Conservation (phyloP, 2,113 vertebrate species). For the Corynorhinus townsendii region DNA sequence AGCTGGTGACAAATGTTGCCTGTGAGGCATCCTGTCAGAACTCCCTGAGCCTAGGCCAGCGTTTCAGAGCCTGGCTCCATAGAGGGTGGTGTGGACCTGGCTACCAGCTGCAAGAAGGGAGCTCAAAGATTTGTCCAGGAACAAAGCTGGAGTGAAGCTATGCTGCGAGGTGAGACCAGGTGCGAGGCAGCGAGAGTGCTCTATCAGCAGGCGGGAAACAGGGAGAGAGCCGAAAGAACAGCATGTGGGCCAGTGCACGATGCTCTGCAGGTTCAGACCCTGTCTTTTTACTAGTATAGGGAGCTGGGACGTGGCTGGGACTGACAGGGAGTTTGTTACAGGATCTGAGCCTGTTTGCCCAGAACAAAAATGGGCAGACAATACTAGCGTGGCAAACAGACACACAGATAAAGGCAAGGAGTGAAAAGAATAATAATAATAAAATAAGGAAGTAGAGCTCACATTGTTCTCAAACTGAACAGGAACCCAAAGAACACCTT, state of each 20-base stretch:
- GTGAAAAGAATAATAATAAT: background rate
- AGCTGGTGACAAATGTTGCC: background rate
- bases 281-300: slow-evolving; percentile 2
- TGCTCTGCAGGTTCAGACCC: no score
- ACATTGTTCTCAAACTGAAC: background rate
- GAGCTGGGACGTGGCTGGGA: background rate
- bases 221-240: background rate
- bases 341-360: background rate
- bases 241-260: no score
- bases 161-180: slow-evolving; percentile 44
- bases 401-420: background rate
- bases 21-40: background rate
- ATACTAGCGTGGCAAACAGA: background rate
- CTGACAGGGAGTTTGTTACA: background rate
- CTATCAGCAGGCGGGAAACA: slow-evolving; percentile 23
- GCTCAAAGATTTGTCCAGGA: slow-evolving; percentile 22
- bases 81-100: background rate
- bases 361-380: slow-evolving; percentile 10
- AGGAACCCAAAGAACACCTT: background rate
- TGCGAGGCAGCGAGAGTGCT: slow-evolving; percentile 35
- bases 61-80: background rate
- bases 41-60: background rate
- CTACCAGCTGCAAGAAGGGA: background rate
- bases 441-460: background rate
- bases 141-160: slow-evolving; percentile 26